Evolutionary conservation across 2,797 vertebrate genomes (phyloP).

Genomic region (Siniperca undulata): DNA sequence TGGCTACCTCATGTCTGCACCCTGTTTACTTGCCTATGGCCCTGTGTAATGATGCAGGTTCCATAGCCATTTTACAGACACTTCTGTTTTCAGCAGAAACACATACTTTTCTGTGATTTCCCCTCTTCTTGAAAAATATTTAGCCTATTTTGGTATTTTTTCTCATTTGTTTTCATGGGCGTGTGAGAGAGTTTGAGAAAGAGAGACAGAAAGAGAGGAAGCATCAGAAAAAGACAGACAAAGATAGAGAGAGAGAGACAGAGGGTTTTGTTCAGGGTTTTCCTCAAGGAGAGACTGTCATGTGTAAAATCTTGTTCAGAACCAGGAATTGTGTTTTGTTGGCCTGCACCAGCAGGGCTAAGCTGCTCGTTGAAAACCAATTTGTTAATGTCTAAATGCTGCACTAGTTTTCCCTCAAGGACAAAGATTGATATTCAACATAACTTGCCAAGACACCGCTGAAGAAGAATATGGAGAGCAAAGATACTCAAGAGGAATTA

Average conservation of each 20-base stretch:
- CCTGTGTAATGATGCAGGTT: constrained; percentile 67
- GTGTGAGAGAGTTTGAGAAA: constrained; percentile 18
- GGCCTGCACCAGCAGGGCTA: constrained; percentile 72
- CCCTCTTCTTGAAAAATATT: constrained; percentile 21
- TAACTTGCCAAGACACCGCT: constrained; percentile 78
- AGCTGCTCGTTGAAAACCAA: constrained; percentile 82
- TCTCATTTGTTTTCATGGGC: constrained; percentile 28
- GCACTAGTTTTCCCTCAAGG: constrained; percentile 74
- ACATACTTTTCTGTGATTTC: constrained; percentile 29
- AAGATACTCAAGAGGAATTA: constrained; percentile 75
- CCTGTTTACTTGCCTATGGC: constrained; percentile 61
- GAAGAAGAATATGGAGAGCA: constrained; percentile 72
- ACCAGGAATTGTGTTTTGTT: constrained; percentile 68
- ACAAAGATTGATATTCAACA: constrained; percentile 81
- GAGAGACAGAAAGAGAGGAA: constrained; percentile 20
- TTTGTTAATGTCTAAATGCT: constrained; percentile 83
- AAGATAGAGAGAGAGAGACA: constrained; percentile 62
- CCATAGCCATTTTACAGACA: constrained; percentile 48
- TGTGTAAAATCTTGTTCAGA: constrained; percentile 79
- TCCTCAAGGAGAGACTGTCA: constrained; percentile 75
- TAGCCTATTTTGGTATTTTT: constrained; percentile 22
- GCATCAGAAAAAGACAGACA: constrained; percentile 54
- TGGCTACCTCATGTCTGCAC: constrained; percentile 57
- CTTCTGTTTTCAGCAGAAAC: constrained; percentile 44
- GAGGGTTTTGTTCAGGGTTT: constrained; percentile 75